Evolutionary conservation across 2,113 vertebrate species (phyloP), one percentile per base, ranked within the genome.

Genomic region (Microtus pennsylvanicus): DNA sequence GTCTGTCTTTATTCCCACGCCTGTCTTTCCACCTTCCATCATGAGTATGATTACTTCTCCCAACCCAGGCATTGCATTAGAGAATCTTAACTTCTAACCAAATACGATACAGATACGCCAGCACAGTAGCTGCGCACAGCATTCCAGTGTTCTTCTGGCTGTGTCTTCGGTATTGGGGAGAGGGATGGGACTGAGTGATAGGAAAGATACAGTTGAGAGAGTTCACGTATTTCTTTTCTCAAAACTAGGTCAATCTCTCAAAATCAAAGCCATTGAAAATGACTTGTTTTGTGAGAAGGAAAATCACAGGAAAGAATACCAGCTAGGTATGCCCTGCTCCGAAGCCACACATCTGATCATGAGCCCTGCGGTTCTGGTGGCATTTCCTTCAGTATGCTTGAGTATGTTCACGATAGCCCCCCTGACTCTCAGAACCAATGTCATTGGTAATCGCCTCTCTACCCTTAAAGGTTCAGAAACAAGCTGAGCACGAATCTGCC

Each of bases 1-100:
- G 9, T 19, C 87, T 83, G 22, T 75, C 50, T 24, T 16, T 82
- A 16, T 22, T 9, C 24, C 16, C 69, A 22, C 2, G 12, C 22
- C 10, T 7, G 8, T 26, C 55, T 24, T 5, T 28, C 42, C 21
- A 5, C 67, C 21, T 8, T 94, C 88, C 9, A 3, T 67, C 85
- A 58, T 24, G 89, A 92, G 45, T 90, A 76, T 87, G 86, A 70
- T 90, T 72, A 87, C 82, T 87, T 88, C 77, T 4, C 86, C 38
- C n/a, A 80, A 35, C 38, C 81, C 47, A 90, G 85, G 61, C 10
- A 87, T 33, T 87, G 33, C 38, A 50, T 94, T 96, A 50, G 42
- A 14, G 38, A 65, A 5, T 78, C n/a, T 81, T 77, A 70, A 90
- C 35, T 82, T 74, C 33, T 28, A 45, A 83, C n/a, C 42, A 24